These are phyloP conservation scores for Perizoma flavofasciatum DNA, from an alignment of 2,888 invertebrate species.

Conservation along the genomic window DNA sequence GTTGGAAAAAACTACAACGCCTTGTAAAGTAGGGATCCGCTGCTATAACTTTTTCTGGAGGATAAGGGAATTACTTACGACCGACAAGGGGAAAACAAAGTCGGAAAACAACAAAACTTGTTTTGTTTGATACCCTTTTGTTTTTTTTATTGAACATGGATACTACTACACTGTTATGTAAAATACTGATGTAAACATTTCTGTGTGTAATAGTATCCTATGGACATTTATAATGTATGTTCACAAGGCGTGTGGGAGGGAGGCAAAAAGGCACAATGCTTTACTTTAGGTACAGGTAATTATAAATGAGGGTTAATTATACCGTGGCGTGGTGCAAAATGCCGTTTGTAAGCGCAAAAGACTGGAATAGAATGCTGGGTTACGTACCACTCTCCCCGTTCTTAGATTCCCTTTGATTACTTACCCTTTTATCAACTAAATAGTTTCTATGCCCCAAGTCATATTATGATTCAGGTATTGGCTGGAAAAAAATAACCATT, in stretches of 20 bases:
- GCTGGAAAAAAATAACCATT: too few species aligned
- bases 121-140: slow-evolving; percentile 59
- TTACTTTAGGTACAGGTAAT: not conserved
- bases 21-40: slow-evolving; percentile 64
- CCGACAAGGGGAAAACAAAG: slow-evolving; percentile 71
- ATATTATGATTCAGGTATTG: too few species aligned
- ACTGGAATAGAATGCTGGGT: not conserved
- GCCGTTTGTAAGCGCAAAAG: not conserved
- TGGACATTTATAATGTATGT: slow-evolving; percentile 23
- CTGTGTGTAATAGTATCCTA: slow-evolving; percentile 25
- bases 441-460: too few species aligned
- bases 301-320: slow-evolving; percentile 1
- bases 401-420: too few species aligned
- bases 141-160: slow-evolving; percentile 35
- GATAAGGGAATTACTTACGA: slow-evolving; percentile 73
- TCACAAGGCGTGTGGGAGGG: slow-evolving; percentile 33
- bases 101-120: slow-evolving; percentile 68
- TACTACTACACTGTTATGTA: slow-evolving; percentile 27
- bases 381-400: too few species aligned
- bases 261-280: slow-evolving; percentile 25
- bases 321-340: not conserved
- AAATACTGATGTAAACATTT: slow-evolving; percentile 26
- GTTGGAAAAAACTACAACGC: slow-evolving; percentile 59
- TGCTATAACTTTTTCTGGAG: slow-evolving; percentile 67
- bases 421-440: too few species aligned